Percentiles rank a stretch among this genome's conserved stretches.
phyloP scores from a whole-genome alignment of 2,797 vertebrate species.

The Cottoperca gobio region DNA sequence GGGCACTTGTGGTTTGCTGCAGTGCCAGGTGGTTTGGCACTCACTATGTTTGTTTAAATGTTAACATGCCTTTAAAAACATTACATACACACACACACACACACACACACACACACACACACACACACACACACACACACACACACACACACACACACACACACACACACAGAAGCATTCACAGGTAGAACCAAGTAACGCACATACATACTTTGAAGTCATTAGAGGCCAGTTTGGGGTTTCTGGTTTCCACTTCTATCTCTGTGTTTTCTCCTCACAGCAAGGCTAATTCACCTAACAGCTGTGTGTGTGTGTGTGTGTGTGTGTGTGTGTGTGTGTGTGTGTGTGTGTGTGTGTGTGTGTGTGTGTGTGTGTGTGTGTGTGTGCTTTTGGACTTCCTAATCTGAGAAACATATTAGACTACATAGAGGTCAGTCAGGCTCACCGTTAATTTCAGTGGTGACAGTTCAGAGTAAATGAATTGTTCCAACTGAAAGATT shows the following conservation, averaged over 20 bases:
- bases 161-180: background rate
- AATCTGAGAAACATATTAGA: slow-evolving; percentile 29
- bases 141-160: background rate
- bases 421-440: background rate
- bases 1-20: slow-evolving; percentile 27
- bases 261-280: slow-evolving; percentile 32
- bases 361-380: slow-evolving; percentile 30
- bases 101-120: background rate
- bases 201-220: slow-evolving; percentile 49
- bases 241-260: slow-evolving; percentile 60
- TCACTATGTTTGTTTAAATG: slow-evolving; percentile 30
- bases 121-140: background rate
- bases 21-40: slow-evolving; percentile 43
- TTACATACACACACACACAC: background rate
- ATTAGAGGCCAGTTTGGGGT: slow-evolving; percentile 64
- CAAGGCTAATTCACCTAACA: slow-evolving; percentile 67
- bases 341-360: slow-evolving; percentile 37
- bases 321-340: slow-evolving; percentile 32
- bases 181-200: slow-evolving; percentile 39
- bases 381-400: slow-evolving; percentile 18
- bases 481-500: background rate
- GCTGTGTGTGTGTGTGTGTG: slow-evolving; percentile 49
- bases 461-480: background rate
- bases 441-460: background rate
- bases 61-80: slow-evolving; percentile 13